Conservation (phyloP, 2,113 vertebrate species). For the Sylvilagus bachmani region DNA sequence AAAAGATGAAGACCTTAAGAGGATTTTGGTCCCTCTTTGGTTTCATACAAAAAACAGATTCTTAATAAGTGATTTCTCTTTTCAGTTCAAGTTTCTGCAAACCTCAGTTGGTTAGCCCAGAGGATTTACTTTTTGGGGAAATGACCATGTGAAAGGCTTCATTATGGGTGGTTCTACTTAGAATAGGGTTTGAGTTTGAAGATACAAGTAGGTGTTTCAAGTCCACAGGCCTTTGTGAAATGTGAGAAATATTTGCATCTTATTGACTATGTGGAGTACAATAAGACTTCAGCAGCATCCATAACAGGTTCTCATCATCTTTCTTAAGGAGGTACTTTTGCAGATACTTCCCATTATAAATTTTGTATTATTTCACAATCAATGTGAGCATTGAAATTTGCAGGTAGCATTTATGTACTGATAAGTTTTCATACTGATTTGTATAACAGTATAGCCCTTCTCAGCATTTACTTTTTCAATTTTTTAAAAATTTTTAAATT, state of each 20-base stretch:
- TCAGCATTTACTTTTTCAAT: background rate
- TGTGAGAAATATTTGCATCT: constrained; percentile 29
- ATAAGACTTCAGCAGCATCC: background rate
- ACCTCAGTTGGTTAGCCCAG: background rate
- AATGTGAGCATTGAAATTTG: constrained; percentile 29
- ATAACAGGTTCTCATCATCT: background rate
- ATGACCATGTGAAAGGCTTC: background rate
- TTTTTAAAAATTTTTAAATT: constrained; percentile 29
- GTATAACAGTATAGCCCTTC: background rate
- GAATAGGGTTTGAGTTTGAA: constrained; percentile 19
- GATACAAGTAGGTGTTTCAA: background rate
- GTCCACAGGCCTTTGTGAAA: constrained; percentile 34
- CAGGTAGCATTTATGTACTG: background rate
- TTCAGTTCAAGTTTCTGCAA: too few relatives aligned
- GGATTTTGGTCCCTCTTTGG: too few relatives aligned
- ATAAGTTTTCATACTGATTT: background rate
- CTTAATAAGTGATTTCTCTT: too few relatives aligned
- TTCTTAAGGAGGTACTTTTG: constrained; percentile 2
- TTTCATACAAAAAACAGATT: too few relatives aligned
- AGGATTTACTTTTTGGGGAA: constrained; percentile 17
- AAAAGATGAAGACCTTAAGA: background rate
- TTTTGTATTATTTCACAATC: background rate
- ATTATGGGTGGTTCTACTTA: background rate
- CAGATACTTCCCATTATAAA: background rate
- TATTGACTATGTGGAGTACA: constrained; percentile 33